These are phyloP conservation scores for Drosophila ananassae DNA, from an alignment of 1,140 invertebrate genomes.

Conservation along the genomic window DNA sequence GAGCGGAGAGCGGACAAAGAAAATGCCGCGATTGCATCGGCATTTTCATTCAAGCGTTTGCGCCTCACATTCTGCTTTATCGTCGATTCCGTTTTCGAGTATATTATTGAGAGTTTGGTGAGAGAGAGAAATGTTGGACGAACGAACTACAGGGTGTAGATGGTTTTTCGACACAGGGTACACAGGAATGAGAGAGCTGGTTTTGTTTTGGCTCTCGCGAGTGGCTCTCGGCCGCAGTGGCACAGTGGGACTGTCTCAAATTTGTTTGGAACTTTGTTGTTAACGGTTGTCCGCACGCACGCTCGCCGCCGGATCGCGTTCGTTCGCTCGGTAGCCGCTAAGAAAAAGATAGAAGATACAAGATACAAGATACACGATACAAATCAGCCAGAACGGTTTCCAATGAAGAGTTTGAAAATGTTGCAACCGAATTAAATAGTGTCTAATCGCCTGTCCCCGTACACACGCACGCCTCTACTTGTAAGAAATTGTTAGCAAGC, in stretches of 20 bases:
- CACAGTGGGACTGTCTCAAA: background rate
- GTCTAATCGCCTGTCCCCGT: slow-evolving; percentile 19
- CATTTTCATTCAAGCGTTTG: slow-evolving; percentile 77
- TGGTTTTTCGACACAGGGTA: slow-evolving; percentile 22
- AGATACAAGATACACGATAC: slow-evolving; percentile 24
- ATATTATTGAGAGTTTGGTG: slow-evolving; percentile 3
- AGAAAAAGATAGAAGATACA: slow-evolving; percentile 35
- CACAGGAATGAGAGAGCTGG: background rate
- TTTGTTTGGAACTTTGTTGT: slow-evolving; percentile 79
- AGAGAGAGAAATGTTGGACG: slow-evolving; percentile 56
- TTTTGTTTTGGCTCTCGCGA: no score
- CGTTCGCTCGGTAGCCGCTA: slow-evolving; percentile 56
- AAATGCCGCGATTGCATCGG: slow-evolving; percentile 70
- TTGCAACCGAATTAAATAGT: slow-evolving; percentile 36
- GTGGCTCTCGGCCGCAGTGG: background rate
- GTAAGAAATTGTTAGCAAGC: slow-evolving; percentile 54
- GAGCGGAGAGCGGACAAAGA: slow-evolving; percentile 53
- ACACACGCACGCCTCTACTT: slow-evolving; percentile 26
- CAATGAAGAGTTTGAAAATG: slow-evolving; percentile 22
- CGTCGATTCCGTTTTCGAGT: slow-evolving; percentile 68
- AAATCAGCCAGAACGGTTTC: slow-evolving; percentile 51
- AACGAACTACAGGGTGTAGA: slow-evolving; percentile 25
- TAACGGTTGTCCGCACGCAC: slow-evolving; percentile 68
- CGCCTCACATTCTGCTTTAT: slow-evolving; percentile 70
- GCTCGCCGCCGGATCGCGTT: slow-evolving; percentile 45